Percentiles rank a stretch among this genome's conserved stretches.
These are phyloP conservation scores for Coturnix japonica DNA, from an alignment of 2,113 vertebrate species.

Conservation along the genomic window DNA sequence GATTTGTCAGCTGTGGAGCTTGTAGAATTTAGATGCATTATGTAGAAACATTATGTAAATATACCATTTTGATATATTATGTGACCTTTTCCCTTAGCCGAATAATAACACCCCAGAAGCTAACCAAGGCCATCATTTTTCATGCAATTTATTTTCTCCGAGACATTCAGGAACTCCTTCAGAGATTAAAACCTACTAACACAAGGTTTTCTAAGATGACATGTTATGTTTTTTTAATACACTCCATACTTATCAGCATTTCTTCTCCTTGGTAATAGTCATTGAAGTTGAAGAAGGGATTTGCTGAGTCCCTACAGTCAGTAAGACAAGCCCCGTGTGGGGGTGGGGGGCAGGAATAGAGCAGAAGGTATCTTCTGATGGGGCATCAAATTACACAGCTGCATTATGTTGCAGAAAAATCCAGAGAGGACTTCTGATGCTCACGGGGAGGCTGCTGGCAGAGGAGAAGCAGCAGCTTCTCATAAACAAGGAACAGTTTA, in stretches of 20 bases:
- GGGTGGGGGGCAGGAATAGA: not conserved
- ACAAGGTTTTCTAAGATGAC: not conserved
- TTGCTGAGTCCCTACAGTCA: not conserved
- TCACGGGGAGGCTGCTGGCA: not conserved
- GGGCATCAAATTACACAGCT: not conserved
- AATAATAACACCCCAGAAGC: conserved; percentile 31
- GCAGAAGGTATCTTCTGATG: not conserved
- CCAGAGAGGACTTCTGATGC: not conserved
- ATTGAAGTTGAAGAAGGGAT: not conserved
- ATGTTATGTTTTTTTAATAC: not conserved
- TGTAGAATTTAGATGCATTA: not conserved
- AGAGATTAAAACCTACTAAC: not conserved
- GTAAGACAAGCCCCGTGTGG: not conserved
- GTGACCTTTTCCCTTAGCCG: conserved; percentile 46
- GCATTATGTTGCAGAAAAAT: not conserved
- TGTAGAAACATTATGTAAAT: conserved; percentile 50
- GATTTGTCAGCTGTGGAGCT: not conserved
- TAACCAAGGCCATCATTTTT: conserved; percentile 26
- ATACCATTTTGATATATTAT: conserved; percentile 41
- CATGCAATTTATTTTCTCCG: conserved; percentile 11
- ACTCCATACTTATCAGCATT: not conserved
- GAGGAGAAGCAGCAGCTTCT: not conserved
- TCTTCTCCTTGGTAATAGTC: not conserved
- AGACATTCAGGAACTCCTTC: not conserved
- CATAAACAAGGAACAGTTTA: not conserved